phyloP scores from a whole-genome alignment of 2,888 invertebrate species.

The Tetramorium bicarinatum region DNA sequence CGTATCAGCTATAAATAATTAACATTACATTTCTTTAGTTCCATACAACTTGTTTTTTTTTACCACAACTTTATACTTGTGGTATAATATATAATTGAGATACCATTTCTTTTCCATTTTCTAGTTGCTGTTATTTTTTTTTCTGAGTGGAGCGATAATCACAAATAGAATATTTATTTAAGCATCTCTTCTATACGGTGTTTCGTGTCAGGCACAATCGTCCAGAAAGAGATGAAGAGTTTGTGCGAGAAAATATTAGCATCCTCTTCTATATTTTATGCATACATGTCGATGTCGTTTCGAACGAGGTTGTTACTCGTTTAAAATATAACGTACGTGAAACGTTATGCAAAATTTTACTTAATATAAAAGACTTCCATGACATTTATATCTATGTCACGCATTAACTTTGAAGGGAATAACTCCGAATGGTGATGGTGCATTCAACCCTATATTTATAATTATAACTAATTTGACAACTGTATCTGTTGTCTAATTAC shows the following conservation, averaged over 20 bases:
- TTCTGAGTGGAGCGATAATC: neutral
- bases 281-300: neutral
- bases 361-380: neutral
- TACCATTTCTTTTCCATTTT: neutral
- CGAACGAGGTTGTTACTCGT: neutral
- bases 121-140: neutral
- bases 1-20: neutral
- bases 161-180: conserved; percentile 2
- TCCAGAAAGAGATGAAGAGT: neutral
- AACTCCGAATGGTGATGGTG: neutral
- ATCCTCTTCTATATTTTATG: neutral
- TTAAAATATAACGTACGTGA: neutral
- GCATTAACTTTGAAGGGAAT: conserved; percentile 2
- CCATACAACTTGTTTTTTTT: neutral
- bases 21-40: neutral
- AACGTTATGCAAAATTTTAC: neutral
- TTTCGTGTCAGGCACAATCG: neutral
- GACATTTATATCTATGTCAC: neutral
- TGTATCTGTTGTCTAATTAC: no score
- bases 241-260: neutral
- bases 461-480: neutral
- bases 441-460: neutral
- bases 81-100: neutral
- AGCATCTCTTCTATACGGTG: neutral
- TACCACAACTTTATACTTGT: neutral